Conservation (phyloP, 1,140 invertebrate genomes). For the Drosophila tsacasi region DNA sequence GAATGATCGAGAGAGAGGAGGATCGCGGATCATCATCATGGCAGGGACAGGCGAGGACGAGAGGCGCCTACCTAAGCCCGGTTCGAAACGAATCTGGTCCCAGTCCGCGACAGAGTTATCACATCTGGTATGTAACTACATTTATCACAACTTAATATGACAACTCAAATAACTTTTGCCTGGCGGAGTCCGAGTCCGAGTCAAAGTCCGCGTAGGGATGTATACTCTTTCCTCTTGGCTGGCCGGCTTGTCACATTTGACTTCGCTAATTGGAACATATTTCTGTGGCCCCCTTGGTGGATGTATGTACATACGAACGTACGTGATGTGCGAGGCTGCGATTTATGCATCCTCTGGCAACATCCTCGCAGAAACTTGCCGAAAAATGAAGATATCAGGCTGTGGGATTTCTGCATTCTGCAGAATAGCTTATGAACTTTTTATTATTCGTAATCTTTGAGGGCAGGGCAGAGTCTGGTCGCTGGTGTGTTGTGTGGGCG, state of each 20-base stretch:
- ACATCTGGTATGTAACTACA: slow-evolving; percentile 82
- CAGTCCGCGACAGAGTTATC: slow-evolving; percentile 65
- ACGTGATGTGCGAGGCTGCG: slow-evolving; percentile 56
- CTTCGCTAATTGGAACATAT: slow-evolving; percentile 84
- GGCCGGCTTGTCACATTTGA: slow-evolving; percentile 64
- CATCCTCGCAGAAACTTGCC: not conserved
- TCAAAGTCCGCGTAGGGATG: not conserved
- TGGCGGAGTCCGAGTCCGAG: slow-evolving; percentile 21
- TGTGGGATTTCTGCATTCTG: not conserved
- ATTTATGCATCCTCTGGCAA: slow-evolving; percentile 72
- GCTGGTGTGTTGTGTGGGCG: slow-evolving; percentile 11
- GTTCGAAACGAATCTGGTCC: not conserved
- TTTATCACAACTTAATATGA: slow-evolving; percentile 84
- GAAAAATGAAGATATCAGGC: slow-evolving; percentile 72
- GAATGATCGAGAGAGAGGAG: slow-evolving; percentile 50
- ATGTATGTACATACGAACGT: slow-evolving; percentile 13
- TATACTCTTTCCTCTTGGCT: slow-evolving; percentile 8
- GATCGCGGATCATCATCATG: slow-evolving; percentile 58
- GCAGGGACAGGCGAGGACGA: not conserved
- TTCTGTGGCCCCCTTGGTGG: slow-evolving; percentile 27
- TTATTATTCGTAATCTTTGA: not conserved
- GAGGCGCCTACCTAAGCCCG: slow-evolving; percentile 37
- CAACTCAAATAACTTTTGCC: slow-evolving; percentile 81
- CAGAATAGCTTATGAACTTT: slow-evolving; percentile 6
- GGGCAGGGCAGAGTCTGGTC: not conserved